Conservation (phyloP, 2,888 invertebrate genomes). For the Syrphus vitripennis region DNA sequence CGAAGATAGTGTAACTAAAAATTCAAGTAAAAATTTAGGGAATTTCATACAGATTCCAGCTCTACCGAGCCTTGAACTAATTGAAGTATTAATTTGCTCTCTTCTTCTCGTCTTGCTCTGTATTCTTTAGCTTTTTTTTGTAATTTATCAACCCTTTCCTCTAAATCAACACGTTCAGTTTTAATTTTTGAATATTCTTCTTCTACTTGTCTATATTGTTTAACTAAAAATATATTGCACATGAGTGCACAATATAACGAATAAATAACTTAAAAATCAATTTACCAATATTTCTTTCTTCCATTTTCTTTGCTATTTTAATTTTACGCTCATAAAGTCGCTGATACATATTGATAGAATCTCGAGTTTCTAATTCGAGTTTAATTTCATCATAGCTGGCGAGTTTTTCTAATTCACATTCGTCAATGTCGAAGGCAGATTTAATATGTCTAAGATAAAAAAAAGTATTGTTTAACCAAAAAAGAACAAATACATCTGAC, state of each 20-base stretch:
- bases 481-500: too few relatives aligned
- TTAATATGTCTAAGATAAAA: conserved; percentile 19
- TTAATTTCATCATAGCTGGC: conserved; percentile 40
- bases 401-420: conserved; percentile 47
- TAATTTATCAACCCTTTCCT: background rate
- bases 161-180: conserved; percentile 1
- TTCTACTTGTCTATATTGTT: conserved; percentile 30
- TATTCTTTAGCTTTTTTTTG: background rate
- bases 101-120: background rate
- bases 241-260: background rate
- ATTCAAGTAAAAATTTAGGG: background rate
- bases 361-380: conserved; percentile 41
- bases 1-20: background rate
- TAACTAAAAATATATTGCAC: conserved; percentile 1
- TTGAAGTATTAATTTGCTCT: conserved; percentile 6
- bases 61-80: conserved; percentile 33
- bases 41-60: conserved; percentile 8
- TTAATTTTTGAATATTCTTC: background rate
- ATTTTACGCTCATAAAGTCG: conserved; percentile 30
- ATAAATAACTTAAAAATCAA: background rate
- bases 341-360: conserved; percentile 15
- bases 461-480: background rate
- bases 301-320: conserved; percentile 49
- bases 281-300: conserved; percentile 53
- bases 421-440: conserved; percentile 20